Evolutionary conservation across 2,113 vertebrate species (phyloP).

Genomic region (Macquaria ambigua): DNA sequence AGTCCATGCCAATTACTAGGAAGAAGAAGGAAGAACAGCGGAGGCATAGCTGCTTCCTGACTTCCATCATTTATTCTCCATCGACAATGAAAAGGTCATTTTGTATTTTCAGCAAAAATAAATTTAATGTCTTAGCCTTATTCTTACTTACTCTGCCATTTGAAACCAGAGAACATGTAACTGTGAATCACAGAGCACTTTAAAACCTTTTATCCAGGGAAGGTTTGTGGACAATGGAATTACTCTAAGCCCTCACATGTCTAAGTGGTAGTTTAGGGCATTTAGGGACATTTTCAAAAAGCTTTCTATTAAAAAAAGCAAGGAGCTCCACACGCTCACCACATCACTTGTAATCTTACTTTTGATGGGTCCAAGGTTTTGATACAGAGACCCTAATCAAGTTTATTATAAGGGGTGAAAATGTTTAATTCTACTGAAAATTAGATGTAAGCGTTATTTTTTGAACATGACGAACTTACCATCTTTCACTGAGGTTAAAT

Average conservation of each 20-base stretch:
- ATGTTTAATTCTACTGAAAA: neutral
- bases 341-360: neutral
- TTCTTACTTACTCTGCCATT: neutral
- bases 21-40: neutral
- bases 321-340: neutral
- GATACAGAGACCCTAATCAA: neutral
- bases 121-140: neutral
- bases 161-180: neutral
- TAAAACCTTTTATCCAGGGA: slow-evolving; percentile 21
- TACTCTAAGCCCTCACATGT: neutral
- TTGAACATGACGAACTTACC: neutral
- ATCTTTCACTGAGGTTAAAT: neutral
- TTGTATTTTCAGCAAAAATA: neutral
- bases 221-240: neutral
- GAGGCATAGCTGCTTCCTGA: neutral
- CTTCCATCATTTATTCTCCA: neutral
- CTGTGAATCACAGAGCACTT: slow-evolving; percentile 20
- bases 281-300: slow-evolving; percentile 9
- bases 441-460: neutral
- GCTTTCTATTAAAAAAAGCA: neutral
- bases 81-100: slow-evolving; percentile 34
- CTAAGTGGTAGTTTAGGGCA: neutral
- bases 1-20: neutral
- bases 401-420: neutral
- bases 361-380: neutral